Percentiles rank a stretch among this genome's conserved stretches.
These are phyloP conservation scores for Prosopocoilus inquinatus DNA, from an alignment of 2,888 invertebrate genomes.

Conservation along the genomic window DNA sequence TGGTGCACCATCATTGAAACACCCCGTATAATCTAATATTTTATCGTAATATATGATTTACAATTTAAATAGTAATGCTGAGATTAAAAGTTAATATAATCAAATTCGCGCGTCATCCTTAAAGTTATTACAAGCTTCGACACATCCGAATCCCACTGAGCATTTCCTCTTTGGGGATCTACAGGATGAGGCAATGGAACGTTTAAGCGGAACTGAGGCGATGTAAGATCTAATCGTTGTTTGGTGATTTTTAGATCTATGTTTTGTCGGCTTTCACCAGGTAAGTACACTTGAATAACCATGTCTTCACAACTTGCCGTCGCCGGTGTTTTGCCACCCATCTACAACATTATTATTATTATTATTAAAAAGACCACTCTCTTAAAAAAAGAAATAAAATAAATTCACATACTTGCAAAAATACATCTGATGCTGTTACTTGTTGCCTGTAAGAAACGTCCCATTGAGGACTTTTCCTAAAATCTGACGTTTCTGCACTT, in stretches of 20 bases:
- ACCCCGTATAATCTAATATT: too few relatives aligned
- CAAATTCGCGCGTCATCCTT: conserved; percentile 75
- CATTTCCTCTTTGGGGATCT: conserved; percentile 76
- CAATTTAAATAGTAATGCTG: too few relatives aligned
- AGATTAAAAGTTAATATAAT: conserved; percentile 77
- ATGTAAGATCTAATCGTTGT: conserved; percentile 61
- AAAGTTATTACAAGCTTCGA: conserved; percentile 70
- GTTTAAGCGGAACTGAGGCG: conserved; percentile 66
- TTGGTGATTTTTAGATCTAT: conserved; percentile 70
- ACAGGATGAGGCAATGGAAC: conserved; percentile 79
- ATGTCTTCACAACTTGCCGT: conserved; percentile 87
- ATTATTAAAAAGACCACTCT: too few relatives aligned
- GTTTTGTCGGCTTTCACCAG: conserved; percentile 72
- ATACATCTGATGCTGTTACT: conserved; percentile 83
- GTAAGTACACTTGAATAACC: conserved; percentile 72
- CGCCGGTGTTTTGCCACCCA: conserved; percentile 75
- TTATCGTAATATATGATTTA: too few relatives aligned
- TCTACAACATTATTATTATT: conserved; percentile 53
- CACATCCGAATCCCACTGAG: conserved; percentile 70
- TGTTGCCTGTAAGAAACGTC: conserved; percentile 82
- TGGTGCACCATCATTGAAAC: too few relatives aligned
- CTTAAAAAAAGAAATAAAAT: neutral
- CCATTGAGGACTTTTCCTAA: conserved; percentile 69
- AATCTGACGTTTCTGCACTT: conserved; percentile 50
- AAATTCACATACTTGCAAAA: conserved; percentile 63